Evolutionary conservation across 2,113 vertebrate genomes (phyloP).

Genomic region (Uropsilus gracilis): DNA sequence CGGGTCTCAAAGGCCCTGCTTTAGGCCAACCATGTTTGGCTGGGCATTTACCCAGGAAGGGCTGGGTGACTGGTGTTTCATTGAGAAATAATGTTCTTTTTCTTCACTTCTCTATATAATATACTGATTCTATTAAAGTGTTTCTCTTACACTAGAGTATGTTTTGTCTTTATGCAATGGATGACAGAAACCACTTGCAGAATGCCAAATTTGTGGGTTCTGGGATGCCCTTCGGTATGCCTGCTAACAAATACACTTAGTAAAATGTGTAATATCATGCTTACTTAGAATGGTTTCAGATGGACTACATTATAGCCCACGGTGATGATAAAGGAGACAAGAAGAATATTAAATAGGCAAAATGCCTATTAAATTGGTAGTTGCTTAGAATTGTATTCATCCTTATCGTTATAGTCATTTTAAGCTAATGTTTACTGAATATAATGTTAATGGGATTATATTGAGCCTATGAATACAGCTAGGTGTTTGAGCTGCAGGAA

Average conservation of each 20-base stretch:
- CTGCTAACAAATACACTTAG: background rate
- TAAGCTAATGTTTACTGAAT: background rate
- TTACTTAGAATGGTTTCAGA: slow-evolving; percentile 16
- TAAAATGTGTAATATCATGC: background rate
- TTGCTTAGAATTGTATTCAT: slow-evolving; percentile 22
- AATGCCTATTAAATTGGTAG: background rate
- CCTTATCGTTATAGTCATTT: background rate
- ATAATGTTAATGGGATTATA: slow-evolving; percentile 24
- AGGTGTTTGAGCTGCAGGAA: background rate
- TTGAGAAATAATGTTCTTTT: too few species aligned
- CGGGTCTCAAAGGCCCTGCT: too few species aligned
- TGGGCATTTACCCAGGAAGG: too few species aligned
- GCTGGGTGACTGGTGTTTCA: too few species aligned
- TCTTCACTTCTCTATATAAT: too few species aligned
- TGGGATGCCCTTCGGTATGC: too few species aligned
- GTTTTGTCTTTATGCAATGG: too few species aligned
- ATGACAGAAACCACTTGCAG: too few species aligned
- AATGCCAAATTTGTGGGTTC: too few species aligned
- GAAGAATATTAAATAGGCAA: slow-evolving; percentile 18
- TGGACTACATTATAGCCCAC: background rate
- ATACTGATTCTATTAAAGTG: too few species aligned
- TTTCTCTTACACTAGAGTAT: too few species aligned
- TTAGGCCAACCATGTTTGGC: too few species aligned
- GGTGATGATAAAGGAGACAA: background rate
- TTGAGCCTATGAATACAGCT: background rate